phyloP scores from a whole-genome alignment of 2,113 vertebrate genomes.

The Amazona vittata region DNA sequence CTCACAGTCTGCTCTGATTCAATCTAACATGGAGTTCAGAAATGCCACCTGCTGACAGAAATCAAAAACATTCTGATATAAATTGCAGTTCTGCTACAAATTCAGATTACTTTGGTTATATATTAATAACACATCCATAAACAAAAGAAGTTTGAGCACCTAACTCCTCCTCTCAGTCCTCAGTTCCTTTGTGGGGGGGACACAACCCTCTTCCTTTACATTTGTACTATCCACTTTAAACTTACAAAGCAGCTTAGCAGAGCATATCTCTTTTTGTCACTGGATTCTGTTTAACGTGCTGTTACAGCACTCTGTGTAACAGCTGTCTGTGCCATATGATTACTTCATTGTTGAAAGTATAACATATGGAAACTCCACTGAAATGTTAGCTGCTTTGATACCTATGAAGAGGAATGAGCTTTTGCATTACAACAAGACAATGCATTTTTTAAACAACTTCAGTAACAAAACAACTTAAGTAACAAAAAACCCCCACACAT shows the following conservation, averaged over 20 bases:
- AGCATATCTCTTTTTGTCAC: background rate
- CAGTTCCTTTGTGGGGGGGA: background rate
- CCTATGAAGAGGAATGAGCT: slow-evolving; percentile 63
- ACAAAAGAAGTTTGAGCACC: background rate
- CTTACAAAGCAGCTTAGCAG: background rate
- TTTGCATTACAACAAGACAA: slow-evolving; percentile 1
- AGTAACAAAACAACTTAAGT: background rate
- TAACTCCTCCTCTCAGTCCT: background rate
- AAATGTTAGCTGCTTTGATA: slow-evolving; percentile 55
- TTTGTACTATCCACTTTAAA: background rate
- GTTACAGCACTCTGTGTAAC: background rate
- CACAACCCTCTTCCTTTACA: background rate
- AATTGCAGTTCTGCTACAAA: background rate
- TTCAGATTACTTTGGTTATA: background rate
- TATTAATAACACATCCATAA: background rate
- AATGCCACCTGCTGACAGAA: slow-evolving; percentile 49
- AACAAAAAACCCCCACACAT: slow-evolving; percentile 3
- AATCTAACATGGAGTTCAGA: background rate
- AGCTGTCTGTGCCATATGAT: slow-evolving; percentile 50
- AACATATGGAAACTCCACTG: slow-evolving; percentile 72
- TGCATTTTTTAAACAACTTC: background rate
- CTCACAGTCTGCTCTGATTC: background rate
- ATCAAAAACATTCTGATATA: background rate
- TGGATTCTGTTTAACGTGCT: slow-evolving; percentile 13
- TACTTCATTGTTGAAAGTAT: slow-evolving; percentile 64